A percentile compares a stretch with the other conserved stretches of the same genome.
These are phyloP conservation scores for Heliornis fulica DNA, from an alignment of 2,113 vertebrate species.

Conservation along the genomic window DNA sequence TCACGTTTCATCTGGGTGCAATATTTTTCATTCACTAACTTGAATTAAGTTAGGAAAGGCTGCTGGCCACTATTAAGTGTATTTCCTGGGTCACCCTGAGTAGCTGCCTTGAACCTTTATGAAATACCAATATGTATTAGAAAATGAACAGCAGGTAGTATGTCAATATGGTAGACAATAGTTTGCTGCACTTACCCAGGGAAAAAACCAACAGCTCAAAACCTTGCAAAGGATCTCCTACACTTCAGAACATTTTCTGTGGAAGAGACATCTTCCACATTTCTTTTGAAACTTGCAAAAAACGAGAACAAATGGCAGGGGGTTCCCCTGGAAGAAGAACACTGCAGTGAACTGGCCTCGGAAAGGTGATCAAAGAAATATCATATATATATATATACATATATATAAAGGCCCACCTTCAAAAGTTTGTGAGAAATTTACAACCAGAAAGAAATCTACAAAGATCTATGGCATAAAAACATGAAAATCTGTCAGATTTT, in stretches of 20 bases:
- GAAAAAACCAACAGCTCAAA: not conserved
- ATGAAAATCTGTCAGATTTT: not conserved
- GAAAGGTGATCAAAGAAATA: not conserved
- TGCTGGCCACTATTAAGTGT: not conserved
- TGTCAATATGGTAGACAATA: not conserved
- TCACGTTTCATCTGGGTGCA: not conserved
- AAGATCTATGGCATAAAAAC: not conserved
- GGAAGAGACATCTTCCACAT: not conserved
- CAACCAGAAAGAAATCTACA: not conserved
- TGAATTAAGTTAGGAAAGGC: not conserved
- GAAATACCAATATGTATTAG: not conserved
- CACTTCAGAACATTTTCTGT: not conserved
- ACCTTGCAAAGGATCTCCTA: not conserved
- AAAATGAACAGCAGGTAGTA: not conserved
- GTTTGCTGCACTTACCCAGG: not conserved
- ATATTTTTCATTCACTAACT: not conserved
- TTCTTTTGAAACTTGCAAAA: not conserved
- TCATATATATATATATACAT: no score
- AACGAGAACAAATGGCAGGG: not conserved
- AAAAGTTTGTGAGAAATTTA: not conserved
- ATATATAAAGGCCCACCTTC: not conserved
- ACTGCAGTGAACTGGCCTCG: not conserved
- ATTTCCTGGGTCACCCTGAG: not conserved
- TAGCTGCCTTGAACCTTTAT: not conserved
- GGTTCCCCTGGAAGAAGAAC: not conserved